phyloP scores from a whole-genome alignment of 2,888 invertebrate genomes.

The Cephus pulcher region DNA sequence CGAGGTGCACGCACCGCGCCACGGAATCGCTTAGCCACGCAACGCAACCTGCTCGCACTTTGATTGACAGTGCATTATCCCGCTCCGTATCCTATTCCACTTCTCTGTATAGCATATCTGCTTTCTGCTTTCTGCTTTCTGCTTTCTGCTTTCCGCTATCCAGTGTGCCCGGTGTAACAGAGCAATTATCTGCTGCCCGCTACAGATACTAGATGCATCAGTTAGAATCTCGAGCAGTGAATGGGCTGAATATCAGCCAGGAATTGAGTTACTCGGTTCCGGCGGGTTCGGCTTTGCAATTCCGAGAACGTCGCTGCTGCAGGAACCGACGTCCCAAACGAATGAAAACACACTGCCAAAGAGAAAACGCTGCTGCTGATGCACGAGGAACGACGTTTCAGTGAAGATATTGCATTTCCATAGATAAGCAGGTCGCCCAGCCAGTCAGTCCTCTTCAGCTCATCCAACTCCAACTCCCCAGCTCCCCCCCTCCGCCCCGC shows the following conservation, averaged over 20 bases:
- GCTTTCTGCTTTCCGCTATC: no score
- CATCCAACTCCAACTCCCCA: neutral
- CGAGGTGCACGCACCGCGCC: conserved; percentile 9
- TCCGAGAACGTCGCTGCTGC: no score
- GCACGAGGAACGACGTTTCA: neutral
- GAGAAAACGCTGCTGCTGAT: no score
- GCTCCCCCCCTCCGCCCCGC: neutral
- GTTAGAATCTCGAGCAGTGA: no score
- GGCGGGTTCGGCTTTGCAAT: no score
- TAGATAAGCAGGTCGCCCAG: conserved; percentile 23
- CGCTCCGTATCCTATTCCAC: conserved; percentile 20
- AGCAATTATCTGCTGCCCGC: conserved; percentile 36
- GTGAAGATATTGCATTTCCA: conserved; percentile 27
- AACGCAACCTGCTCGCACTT: conserved; percentile 31
- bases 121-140: no score
- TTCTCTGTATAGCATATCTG: neutral
- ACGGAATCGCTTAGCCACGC: conserved; percentile 30
- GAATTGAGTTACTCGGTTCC: no score
- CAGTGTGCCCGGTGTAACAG: conserved; percentile 28
- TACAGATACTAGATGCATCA: no score
- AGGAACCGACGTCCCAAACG: no score
- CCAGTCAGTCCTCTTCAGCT: conserved; percentile 1
- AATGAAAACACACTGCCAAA: no score
- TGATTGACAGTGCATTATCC: conserved; percentile 44
- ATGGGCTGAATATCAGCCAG: no score